These are phyloP conservation scores for Erebia aethiops DNA, from an alignment of 2,888 invertebrate species.

Conservation along the genomic window DNA sequence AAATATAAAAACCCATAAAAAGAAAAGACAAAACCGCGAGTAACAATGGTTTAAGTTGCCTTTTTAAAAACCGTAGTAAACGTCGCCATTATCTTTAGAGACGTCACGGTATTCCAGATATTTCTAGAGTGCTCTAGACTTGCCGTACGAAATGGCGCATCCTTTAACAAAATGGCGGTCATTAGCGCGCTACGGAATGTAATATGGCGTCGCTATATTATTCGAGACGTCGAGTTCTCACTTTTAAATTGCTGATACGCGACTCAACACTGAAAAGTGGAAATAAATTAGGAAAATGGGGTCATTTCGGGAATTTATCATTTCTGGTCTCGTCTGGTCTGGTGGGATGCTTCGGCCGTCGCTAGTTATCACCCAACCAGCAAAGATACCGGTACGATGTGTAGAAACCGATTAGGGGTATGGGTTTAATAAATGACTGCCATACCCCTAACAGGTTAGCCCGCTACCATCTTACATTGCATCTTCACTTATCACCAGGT, in stretches of 20 bases:
- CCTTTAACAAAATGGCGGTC: conserved; percentile 12
- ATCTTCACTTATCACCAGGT: too few relatives aligned
- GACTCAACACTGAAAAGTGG: not conserved
- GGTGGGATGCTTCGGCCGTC: too few relatives aligned
- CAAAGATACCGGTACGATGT: too few relatives aligned
- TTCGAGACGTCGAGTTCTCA: conserved; percentile 9
- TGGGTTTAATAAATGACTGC: not conserved
- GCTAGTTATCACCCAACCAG: too few relatives aligned
- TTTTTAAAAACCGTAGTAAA: not conserved
- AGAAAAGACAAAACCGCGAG: not conserved
- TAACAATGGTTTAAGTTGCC: not conserved
- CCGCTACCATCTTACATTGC: not conserved
- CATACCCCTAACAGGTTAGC: not conserved
- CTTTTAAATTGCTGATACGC: conserved; percentile 15
- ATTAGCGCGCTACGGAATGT: conserved; percentile 13
- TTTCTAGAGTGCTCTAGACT: conserved; percentile 16
- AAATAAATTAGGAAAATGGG: not conserved
- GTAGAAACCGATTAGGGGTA: too few relatives aligned
- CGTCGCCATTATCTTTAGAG: conserved; percentile 4
- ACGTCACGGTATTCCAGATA: conserved; percentile 16
- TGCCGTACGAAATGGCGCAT: conserved; percentile 14
- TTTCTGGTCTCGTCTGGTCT: too few relatives aligned
- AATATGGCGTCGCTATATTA: conserved; percentile 9
- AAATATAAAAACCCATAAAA: too few relatives aligned
- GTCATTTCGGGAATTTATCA: too few relatives aligned